Percentiles rank a stretch among this genome's conserved stretches.
phyloP scores from a whole-genome alignment of 2,888 invertebrate species.

The Thumatha senex region DNA sequence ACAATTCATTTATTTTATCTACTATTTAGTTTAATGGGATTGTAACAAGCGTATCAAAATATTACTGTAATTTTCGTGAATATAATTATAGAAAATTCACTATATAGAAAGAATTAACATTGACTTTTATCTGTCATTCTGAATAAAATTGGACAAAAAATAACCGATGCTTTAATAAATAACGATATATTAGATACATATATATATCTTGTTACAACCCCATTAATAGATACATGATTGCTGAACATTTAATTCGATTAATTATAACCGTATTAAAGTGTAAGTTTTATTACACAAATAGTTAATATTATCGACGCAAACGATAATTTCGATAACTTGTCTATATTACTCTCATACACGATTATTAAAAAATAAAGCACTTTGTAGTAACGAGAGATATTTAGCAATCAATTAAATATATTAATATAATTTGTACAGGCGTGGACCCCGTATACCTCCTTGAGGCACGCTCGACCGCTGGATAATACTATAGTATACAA shows the following conservation, averaged over 20 bases:
- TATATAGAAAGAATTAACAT: too few species aligned
- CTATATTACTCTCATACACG: slow-evolving; percentile 53
- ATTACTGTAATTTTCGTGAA: background rate
- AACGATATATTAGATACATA: background rate
- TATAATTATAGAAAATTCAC: background rate
- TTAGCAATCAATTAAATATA: slow-evolving; percentile 62
- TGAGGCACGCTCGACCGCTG: slow-evolving; percentile 52
- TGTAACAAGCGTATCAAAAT: slow-evolving; percentile 21
- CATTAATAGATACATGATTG: slow-evolving; percentile 30
- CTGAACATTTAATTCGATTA: slow-evolving; percentile 36
- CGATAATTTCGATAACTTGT: slow-evolving; percentile 37
- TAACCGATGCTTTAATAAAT: background rate
- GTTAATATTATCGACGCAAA: slow-evolving; percentile 43
- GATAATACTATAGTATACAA: slow-evolving; percentile 39
- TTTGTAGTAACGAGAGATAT: slow-evolving; percentile 62
- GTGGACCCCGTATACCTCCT: slow-evolving; percentile 41
- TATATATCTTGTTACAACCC: slow-evolving; percentile 26
- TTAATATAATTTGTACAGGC: slow-evolving; percentile 70
- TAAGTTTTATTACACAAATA: slow-evolving; percentile 24
- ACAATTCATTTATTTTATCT: slow-evolving; percentile 44
- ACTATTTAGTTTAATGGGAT: slow-evolving; percentile 25
- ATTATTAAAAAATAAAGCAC: slow-evolving; percentile 64
- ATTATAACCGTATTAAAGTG: slow-evolving; percentile 27
- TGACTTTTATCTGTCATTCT: too few species aligned
- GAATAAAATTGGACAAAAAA: too few species aligned